These are phyloP conservation scores for Notamacropus eugenii DNA, from an alignment of 2,797 vertebrate genomes.

Conservation along the genomic window DNA sequence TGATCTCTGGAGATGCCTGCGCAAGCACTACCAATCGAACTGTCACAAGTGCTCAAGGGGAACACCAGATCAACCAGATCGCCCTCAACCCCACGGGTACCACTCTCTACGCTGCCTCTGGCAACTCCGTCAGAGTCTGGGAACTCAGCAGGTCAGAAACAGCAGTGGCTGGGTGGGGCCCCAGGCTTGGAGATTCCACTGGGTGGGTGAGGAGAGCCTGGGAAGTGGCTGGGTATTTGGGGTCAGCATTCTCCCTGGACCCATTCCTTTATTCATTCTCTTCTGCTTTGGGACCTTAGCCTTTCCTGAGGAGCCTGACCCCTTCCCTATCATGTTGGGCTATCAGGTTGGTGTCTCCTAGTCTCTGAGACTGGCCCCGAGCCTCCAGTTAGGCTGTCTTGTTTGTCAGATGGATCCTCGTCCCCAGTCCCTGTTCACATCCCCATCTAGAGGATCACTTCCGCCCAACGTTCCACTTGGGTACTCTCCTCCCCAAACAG, in stretches of 20 bases:
- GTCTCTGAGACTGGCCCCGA: neutral
- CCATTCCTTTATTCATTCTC: neutral
- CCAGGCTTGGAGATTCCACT: fast-evolving
- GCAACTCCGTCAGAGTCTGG: conserved; percentile 95
- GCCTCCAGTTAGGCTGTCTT: neutral
- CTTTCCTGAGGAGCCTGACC: neutral
- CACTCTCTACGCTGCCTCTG: conserved; percentile 92
- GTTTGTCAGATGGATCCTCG: no score
- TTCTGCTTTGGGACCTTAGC: neutral
- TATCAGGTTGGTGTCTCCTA: fast-evolving
- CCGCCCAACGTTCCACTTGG: fast-evolving
- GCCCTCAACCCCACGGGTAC: conserved; percentile 93
- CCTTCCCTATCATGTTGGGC: neutral
- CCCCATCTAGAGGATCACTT: neutral
- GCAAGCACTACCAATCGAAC: conserved; percentile 91
- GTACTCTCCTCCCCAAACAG: conserved; percentile 77
- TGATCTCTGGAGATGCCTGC: conserved; percentile 93
- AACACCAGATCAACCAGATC: conserved; percentile 98
- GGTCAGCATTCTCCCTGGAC: fast-evolving
- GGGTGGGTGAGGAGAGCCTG: neutral
- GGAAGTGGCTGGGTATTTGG: fast-evolving
- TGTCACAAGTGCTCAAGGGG: conserved; percentile 92
- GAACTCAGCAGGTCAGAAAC: conserved; percentile 93
- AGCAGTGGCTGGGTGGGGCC: fast-evolving
- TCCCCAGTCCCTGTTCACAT: neutral